These are phyloP conservation scores for Syrmaticus mikado DNA, from an alignment of 2,113 vertebrate species.

Conservation along the genomic window DNA sequence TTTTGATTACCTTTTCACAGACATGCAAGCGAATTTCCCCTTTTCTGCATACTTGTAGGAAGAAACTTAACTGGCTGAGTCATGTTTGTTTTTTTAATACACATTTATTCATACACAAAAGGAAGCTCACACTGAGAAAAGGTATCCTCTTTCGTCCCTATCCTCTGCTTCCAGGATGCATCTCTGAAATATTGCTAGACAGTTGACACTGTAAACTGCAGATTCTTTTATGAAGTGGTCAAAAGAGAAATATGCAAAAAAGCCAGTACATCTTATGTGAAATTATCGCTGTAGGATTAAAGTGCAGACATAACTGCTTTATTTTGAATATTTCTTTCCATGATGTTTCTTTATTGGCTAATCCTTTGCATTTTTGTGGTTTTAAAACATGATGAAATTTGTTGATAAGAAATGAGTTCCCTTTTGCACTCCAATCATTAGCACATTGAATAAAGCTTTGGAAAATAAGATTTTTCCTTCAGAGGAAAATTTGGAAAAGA, in stretches of 20 bases:
- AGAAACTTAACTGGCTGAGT: background rate
- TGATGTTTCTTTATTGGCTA: slow-evolving; percentile 54
- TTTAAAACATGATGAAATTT: slow-evolving; percentile 54
- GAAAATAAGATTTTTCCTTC: slow-evolving; percentile 26
- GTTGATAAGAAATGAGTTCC: slow-evolving; percentile 45
- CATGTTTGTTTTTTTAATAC: background rate
- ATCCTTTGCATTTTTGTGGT: slow-evolving; percentile 65
- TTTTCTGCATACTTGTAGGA: background rate
- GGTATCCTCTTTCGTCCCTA: background rate
- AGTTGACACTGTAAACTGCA: slow-evolving; percentile 5
- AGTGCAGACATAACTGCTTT: slow-evolving; percentile 38
- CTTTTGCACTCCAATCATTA: slow-evolving; percentile 44
- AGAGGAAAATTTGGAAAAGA: slow-evolving; percentile 34
- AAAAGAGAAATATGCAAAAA: slow-evolving; percentile 44
- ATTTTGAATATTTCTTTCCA: slow-evolving; percentile 42
- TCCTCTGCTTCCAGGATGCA: background rate
- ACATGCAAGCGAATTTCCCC: background rate
- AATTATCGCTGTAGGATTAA: slow-evolving; percentile 53
- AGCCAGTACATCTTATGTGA: background rate
- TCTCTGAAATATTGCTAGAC: background rate
- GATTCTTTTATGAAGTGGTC: slow-evolving; percentile 19
- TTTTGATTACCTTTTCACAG: background rate
- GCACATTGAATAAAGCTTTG: background rate
- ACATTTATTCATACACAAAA: background rate
- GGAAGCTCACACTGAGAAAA: background rate